These are phyloP conservation scores for Cacatua alba DNA, from an alignment of 2,113 vertebrate species.

Conservation along the genomic window DNA sequence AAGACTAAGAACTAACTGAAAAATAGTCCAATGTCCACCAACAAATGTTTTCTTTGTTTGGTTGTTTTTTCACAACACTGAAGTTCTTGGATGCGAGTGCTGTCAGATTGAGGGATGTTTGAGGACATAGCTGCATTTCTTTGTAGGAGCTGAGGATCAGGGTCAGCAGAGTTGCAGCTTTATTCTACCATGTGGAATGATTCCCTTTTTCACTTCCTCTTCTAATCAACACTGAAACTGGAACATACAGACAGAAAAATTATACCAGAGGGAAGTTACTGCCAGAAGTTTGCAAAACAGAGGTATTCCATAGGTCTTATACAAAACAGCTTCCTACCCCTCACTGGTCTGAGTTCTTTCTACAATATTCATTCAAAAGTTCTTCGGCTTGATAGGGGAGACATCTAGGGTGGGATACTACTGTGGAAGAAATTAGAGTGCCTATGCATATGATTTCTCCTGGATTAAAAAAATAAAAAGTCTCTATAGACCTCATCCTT, in stretches of 20 bases:
- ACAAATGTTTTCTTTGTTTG: background rate
- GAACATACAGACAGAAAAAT: background rate
- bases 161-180: background rate
- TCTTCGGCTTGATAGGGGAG: background rate
- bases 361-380: background rate
- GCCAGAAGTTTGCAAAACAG: background rate
- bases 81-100: background rate
- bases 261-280: background rate
- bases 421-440: background rate
- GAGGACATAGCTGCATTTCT: background rate
- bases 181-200: background rate
- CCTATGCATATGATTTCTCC: background rate
- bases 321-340: background rate
- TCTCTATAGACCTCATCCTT: background rate
- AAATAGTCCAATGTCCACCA: background rate
- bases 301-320: background rate
- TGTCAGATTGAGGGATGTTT: background rate
- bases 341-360: background rate
- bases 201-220: background rate
- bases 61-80: background rate
- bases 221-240: background rate
- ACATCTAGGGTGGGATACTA: background rate
- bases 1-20: background rate
- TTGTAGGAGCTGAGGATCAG: background rate
- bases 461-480: accelerated